phyloP scores from a whole-genome alignment of 1,140 invertebrate species.

The Mya arenaria region DNA sequence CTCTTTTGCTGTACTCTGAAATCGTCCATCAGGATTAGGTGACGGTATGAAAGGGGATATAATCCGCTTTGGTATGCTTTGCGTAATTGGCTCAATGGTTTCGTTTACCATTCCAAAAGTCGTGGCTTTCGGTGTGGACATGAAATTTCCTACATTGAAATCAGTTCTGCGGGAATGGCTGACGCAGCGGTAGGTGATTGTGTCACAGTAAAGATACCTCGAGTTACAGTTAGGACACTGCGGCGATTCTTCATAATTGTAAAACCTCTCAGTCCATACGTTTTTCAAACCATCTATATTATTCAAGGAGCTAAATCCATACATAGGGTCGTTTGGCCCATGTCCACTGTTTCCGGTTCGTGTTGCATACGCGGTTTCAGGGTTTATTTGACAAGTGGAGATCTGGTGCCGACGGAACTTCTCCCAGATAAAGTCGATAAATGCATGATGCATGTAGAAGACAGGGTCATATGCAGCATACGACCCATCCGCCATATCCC shows the following conservation, averaged over 20 bases:
- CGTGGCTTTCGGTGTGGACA: no score
- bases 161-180: conserved; percentile 34
- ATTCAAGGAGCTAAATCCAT: neutral
- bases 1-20: conserved; percentile 11
- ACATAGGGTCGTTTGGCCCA: conserved; percentile 7
- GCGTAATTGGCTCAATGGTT: conserved; percentile 12
- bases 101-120: neutral
- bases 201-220: conserved; percentile 20
- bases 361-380: conserved; percentile 20
- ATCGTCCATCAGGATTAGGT: conserved; percentile 9
- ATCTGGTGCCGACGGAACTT: conserved; percentile 55
- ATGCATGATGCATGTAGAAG: conserved; percentile 80
- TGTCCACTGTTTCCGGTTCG: neutral
- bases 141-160: conserved; percentile 7
- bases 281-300: conserved; percentile 33
- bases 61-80: conserved; percentile 17
- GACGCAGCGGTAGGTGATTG: neutral
- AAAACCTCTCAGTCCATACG: conserved; percentile 22
- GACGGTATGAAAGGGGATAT: neutral
- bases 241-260: conserved; percentile 23
- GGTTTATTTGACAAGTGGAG: conserved; percentile 7
- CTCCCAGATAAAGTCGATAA: conserved; percentile 76
- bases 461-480: conserved; percentile 77
- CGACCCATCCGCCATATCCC: conserved; percentile 61
- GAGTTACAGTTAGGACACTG: conserved; percentile 8